These are phyloP conservation scores for Anguilla marmorata DNA, from an alignment of 2,797 vertebrate species.

Conservation along the genomic window DNA sequence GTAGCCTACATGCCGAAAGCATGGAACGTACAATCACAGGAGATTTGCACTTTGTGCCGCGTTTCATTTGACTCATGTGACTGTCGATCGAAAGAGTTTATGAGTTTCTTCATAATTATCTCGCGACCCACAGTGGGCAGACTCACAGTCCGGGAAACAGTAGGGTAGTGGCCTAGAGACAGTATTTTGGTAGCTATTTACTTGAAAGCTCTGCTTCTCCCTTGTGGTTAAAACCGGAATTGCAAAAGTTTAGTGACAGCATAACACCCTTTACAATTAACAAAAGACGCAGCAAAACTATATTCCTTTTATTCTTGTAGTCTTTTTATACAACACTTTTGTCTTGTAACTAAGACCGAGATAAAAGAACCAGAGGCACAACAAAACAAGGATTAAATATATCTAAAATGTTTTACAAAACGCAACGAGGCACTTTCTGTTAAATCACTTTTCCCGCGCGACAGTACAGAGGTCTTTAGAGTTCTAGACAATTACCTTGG, in stretches of 20 bases:
- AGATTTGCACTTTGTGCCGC: no score
- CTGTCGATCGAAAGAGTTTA: no score
- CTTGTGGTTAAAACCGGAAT: neutral
- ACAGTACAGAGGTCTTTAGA: neutral
- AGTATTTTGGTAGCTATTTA: neutral
- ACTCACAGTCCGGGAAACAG: no score
- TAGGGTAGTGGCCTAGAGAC: no score
- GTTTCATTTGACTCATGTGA: no score
- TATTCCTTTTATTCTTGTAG: conserved; percentile 27
- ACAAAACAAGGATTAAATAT: conserved; percentile 22
- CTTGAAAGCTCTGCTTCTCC: neutral
- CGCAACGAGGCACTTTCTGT: conserved; percentile 29
- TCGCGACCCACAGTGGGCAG: no score
- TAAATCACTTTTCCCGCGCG: neutral
- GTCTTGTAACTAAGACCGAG: neutral
- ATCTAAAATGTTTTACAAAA: conserved; percentile 19
- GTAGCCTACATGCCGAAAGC: no score
- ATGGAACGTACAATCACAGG: no score
- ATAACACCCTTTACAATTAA: neutral
- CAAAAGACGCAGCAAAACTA: conserved; percentile 20
- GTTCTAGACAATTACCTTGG: neutral
- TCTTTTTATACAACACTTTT: conserved; percentile 20
- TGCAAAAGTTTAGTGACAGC: neutral
- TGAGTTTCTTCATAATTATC: no score
- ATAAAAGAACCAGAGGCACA: conserved; percentile 33